Base-by-base conservation (phyloP, 2,113 vertebrate genomes). In the Lipophrys pholis region DNA sequence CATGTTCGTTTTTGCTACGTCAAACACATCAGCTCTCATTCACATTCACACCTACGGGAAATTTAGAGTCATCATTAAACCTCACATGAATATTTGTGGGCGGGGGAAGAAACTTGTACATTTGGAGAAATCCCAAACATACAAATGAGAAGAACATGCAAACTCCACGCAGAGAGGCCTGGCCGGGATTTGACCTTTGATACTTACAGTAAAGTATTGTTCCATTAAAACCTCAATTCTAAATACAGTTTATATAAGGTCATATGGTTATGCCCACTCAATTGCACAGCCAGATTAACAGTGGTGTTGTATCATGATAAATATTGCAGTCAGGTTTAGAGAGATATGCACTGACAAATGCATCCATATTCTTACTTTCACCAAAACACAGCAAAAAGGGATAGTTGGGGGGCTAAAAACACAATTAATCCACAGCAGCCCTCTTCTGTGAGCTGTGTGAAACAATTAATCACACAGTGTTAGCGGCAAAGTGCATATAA, bases 381-480 rank as follows among this genome's bases (percentile, higher is more conserved):
- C 41, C 21, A 15, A 21, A 62, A 76, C 55, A 15, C 16, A 42
- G 75, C 21, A 11, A 59, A 62, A 30, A n/a, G 43, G 52, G 21
- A 61, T 40, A 16, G 39, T 64, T 63, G 49, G 69, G 64, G 56
- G 41, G 51, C 65, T 30, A 57, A 55, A 83, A 70, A 62, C 59
- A 61, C 58, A 73, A 68, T 83, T 69, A 81, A 83, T 79, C 68
- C 68, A 59, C 16, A 62, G 74, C 41, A n/a, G 59, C 55, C 79
- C 68, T 57, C 38, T 82, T 52, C 48, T 53, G 46, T 78, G 76
- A 49, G 57, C 51, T 15, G 42, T 55, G 51, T 71, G 35, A 69
- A 66, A 76, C 68, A 30, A 84, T 81, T 84, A 76, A 84, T 87
- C 83, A 86, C 57, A 49, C 51, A 6, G 52, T 7, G 62, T 54